Evolutionary conservation across 2,113 vertebrate species (phyloP).

Genomic region (Ginglymostoma cirratum): DNA sequence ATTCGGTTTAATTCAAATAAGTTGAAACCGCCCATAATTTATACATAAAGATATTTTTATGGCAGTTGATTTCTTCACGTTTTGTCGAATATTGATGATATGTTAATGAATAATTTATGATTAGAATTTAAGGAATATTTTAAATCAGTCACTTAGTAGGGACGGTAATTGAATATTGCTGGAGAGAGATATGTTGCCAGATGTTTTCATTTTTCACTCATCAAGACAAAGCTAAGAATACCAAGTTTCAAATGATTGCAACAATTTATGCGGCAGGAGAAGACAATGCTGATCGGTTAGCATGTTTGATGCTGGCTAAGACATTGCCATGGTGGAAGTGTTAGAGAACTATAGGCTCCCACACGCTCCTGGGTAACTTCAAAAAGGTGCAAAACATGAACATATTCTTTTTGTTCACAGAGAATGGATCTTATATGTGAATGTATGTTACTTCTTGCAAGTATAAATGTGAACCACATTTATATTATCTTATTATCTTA

Average conservation of each 20-base stretch:
- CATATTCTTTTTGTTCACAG: background rate
- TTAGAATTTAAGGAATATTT: background rate
- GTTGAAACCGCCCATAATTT: background rate
- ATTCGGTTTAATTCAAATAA: background rate
- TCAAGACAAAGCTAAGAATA: background rate
- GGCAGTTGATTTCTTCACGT: background rate
- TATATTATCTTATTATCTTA: background rate
- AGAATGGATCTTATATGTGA: background rate
- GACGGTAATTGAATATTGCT: too few relatives aligned
- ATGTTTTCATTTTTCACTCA: background rate
- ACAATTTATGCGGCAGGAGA: too few relatives aligned
- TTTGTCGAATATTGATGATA: background rate
- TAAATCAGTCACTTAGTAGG: background rate
- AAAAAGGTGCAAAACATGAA: background rate
- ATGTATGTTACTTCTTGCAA: background rate
- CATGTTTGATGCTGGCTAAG: background rate
- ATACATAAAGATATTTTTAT: background rate
- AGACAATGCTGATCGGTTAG: background rate
- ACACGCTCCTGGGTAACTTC: too few relatives aligned
- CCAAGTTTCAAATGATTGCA: background rate
- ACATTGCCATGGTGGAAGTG: background rate
- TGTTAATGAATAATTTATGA: background rate
- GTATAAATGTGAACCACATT: background rate
- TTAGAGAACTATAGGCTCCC: background rate
- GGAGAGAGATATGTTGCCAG: background rate